These are phyloP conservation scores for Zygaena filipendulae DNA, from an alignment of 2,888 invertebrate species.

Conservation along the genomic window DNA sequence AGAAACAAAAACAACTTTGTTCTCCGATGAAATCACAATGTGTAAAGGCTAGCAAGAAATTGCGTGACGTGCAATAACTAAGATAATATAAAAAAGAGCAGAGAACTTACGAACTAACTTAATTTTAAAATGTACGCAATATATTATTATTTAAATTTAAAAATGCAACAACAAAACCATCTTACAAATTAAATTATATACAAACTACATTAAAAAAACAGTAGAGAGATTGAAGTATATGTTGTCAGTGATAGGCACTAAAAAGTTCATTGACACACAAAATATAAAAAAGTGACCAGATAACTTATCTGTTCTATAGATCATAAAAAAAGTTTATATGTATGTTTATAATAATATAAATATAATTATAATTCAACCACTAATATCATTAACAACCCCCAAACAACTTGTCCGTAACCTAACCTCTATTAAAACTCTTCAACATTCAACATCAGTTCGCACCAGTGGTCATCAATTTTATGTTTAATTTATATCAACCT, in stretches of 20 bases:
- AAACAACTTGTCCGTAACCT: slow-evolving; percentile 46
- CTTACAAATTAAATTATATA: slow-evolving; percentile 41
- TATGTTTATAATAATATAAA: slow-evolving; percentile 24
- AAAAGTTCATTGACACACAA: no score
- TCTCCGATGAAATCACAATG: slow-evolving; percentile 57
- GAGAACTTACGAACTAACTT: slow-evolving; percentile 25
- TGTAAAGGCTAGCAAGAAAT: slow-evolving; percentile 30
- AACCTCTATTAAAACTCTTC: slow-evolving; percentile 63
- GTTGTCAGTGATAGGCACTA: slow-evolving; percentile 26
- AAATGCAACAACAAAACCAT: slow-evolving; percentile 54
- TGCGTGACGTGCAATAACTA: slow-evolving; percentile 17
- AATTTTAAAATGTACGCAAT: slow-evolving; percentile 34
- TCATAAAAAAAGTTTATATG: slow-evolving; percentile 20
- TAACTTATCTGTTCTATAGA: no score
- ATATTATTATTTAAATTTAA: slow-evolving; percentile 48
- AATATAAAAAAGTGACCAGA: no score
- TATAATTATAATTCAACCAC: slow-evolving; percentile 33
- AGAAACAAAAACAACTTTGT: slow-evolving; percentile 68
- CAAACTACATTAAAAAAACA: slow-evolving; percentile 45
- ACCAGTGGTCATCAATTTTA: slow-evolving; percentile 57
- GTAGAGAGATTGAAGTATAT: slow-evolving; percentile 52
- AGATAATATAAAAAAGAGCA: slow-evolving; percentile 21
- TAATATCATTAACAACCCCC: slow-evolving; percentile 52
- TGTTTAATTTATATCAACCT: slow-evolving; percentile 34
- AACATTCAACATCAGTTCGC: slow-evolving; percentile 65